Evolutionary conservation across 2,888 invertebrate genomes (phyloP).

Genomic region (Drosophila kuntzei): DNA sequence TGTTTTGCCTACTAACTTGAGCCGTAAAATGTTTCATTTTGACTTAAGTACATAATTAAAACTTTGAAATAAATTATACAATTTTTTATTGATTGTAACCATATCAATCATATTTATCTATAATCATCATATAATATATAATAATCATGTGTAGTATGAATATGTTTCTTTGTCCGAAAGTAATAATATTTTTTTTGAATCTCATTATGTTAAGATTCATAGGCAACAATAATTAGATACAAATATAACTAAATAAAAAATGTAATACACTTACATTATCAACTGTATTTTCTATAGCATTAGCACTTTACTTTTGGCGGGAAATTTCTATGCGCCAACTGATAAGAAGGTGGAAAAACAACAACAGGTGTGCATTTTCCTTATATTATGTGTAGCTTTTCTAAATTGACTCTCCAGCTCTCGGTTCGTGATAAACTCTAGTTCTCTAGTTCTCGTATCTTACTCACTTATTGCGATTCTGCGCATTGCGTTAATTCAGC

Average conservation of each 20-base stretch:
- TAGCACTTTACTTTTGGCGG: conserved; percentile 6
- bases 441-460: background rate
- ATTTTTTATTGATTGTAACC: too few species aligned
- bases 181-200: too few species aligned
- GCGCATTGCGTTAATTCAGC: conserved; percentile 72
- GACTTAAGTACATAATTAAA: too few species aligned
- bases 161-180: too few species aligned
- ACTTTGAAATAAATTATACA: too few species aligned
- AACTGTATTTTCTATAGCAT: background rate
- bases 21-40: too few species aligned
- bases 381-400: background rate
- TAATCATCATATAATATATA: too few species aligned
- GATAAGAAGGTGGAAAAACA: conserved; percentile 40
- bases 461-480: conserved; percentile 41
- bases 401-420: background rate
- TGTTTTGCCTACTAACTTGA: too few species aligned
- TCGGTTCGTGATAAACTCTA: background rate
- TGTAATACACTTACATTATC: background rate
- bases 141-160: too few species aligned
- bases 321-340: conserved; percentile 15
- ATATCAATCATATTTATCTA: too few species aligned
- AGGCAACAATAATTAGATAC: too few species aligned
- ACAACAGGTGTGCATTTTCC: conserved; percentile 55
- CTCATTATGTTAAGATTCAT: too few species aligned
- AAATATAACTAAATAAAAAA: background rate